These are phyloP conservation scores for Euzophera pinguis DNA, from an alignment of 2,888 invertebrate species.

Conservation along the genomic window DNA sequence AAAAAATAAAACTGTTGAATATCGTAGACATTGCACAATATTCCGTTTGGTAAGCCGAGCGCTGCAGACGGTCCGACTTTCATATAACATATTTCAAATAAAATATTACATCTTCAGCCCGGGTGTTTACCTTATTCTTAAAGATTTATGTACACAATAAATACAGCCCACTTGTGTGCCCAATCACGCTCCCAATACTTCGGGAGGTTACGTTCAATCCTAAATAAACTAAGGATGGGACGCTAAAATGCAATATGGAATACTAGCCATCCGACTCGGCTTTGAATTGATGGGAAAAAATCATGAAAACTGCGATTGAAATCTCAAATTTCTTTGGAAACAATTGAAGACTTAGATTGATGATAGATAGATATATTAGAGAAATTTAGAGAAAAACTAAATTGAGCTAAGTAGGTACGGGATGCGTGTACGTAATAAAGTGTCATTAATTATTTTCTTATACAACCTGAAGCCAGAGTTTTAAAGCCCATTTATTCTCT, in stretches of 20 bases:
- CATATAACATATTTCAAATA: slow-evolving; percentile 34
- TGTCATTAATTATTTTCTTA: no score
- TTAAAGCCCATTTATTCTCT: no score
- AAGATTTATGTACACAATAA: slow-evolving; percentile 68
- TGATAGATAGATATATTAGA: no score
- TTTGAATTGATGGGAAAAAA: no score
- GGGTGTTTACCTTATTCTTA: slow-evolving; percentile 54
- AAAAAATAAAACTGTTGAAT: background rate
- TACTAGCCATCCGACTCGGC: no score
- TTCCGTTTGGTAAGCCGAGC: background rate
- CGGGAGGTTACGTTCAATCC: slow-evolving; percentile 48
- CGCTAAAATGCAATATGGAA: slow-evolving; percentile 39
- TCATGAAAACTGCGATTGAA: no score
- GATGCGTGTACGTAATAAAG: no score
- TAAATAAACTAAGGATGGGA: slow-evolving; percentile 56
- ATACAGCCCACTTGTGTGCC: slow-evolving; percentile 49
- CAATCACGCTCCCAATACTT: slow-evolving; percentile 62
- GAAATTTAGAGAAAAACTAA: no score
- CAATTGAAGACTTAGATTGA: no score
- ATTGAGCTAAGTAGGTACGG: no score
- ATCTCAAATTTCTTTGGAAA: no score
- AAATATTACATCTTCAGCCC: slow-evolving; percentile 34
- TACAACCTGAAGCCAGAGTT: no score
- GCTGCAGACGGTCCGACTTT: background rate
- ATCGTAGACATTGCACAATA: background rate